phyloP scores from a whole-genome alignment of 2,888 invertebrate species.

The Lycia hirtaria region DNA sequence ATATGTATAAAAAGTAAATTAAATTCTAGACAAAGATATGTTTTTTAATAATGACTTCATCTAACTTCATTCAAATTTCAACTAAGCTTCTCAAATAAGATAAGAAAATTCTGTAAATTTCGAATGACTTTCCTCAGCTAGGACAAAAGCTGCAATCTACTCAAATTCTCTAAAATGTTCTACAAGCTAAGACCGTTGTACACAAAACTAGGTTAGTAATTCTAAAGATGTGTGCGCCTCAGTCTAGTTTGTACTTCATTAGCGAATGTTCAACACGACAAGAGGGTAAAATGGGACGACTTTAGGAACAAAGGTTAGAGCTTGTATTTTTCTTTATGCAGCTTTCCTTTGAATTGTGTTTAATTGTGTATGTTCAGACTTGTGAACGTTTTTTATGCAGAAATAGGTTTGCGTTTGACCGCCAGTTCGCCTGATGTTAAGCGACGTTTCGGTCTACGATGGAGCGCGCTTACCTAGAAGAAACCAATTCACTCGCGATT shows the following conservation, averaged over 20 bases:
- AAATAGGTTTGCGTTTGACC: no score
- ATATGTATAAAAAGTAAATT: background rate
- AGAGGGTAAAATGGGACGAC: slow-evolving; percentile 18
- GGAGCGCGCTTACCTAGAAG: no score
- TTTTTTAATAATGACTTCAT: no score
- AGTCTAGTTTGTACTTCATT: slow-evolving; percentile 30
- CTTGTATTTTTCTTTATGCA: slow-evolving; percentile 26
- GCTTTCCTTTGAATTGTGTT: slow-evolving; percentile 9
- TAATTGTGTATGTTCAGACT: slow-evolving; percentile 7
- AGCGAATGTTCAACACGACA: slow-evolving; percentile 26
- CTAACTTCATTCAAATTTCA: no score
- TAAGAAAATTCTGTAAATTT: no score
- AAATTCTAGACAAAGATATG: no score
- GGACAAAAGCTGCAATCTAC: background rate
- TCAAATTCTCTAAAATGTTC: slow-evolving; percentile 8
- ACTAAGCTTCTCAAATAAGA: no score
- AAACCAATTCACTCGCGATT: no score
- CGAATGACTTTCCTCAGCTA: background rate
- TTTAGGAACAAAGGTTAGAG: slow-evolving; percentile 24
- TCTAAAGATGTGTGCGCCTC: slow-evolving; percentile 23
- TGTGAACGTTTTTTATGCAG: no score
- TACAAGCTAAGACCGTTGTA: slow-evolving; percentile 4
- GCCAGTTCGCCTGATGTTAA: no score
- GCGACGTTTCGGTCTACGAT: no score
- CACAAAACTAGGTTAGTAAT: slow-evolving; percentile 19